phyloP scores from a whole-genome alignment of 2,797 vertebrate species.

The Spinus pinus region DNA sequence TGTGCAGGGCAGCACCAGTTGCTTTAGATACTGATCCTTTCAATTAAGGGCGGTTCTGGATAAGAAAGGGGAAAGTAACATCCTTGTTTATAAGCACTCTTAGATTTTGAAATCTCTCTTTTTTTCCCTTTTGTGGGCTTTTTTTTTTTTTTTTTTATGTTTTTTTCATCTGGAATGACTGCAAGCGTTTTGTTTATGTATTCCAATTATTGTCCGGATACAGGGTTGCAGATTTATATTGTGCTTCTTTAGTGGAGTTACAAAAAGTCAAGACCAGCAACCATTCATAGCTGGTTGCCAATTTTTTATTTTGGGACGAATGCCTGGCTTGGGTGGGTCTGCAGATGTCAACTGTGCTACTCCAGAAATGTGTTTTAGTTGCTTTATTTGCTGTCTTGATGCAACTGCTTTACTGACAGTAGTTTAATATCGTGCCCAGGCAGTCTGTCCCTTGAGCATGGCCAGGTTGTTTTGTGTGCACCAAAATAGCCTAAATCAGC shows the following conservation, averaged over 20 bases:
- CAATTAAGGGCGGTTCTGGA: slow-evolving; percentile 21
- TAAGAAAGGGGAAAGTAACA: slow-evolving; percentile 66
- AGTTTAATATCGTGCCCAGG: background rate
- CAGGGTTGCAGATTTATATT: slow-evolving; percentile 59
- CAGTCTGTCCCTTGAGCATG: background rate
- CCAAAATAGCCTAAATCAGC: background rate
- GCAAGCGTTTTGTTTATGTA: slow-evolving; percentile 16
- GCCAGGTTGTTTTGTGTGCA: background rate
- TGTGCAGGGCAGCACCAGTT: slow-evolving; percentile 51
- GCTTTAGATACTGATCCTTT: slow-evolving; percentile 64
- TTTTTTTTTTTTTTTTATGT: background rate
- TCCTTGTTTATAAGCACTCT: slow-evolving; percentile 58
- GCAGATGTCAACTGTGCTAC: background rate
- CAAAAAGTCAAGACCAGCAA: slow-evolving; percentile 55
- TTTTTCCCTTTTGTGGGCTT: background rate
- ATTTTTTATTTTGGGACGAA: slow-evolving; percentile 54
- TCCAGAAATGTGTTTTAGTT: background rate
- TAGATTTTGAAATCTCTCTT: slow-evolving; percentile 26
- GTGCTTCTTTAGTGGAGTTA: slow-evolving; percentile 22
- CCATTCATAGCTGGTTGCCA: slow-evolving; percentile 21
- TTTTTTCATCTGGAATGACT: background rate
- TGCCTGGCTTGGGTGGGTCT: slow-evolving; percentile 41
- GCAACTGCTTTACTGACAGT: background rate
- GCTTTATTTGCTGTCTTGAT: background rate
- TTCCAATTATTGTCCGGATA: slow-evolving; percentile 45